Evolutionary conservation across 2,888 invertebrate species (phyloP), one percentile per base, ranked within the genome.

Genomic region (Arrhopalites spinosus): DNA sequence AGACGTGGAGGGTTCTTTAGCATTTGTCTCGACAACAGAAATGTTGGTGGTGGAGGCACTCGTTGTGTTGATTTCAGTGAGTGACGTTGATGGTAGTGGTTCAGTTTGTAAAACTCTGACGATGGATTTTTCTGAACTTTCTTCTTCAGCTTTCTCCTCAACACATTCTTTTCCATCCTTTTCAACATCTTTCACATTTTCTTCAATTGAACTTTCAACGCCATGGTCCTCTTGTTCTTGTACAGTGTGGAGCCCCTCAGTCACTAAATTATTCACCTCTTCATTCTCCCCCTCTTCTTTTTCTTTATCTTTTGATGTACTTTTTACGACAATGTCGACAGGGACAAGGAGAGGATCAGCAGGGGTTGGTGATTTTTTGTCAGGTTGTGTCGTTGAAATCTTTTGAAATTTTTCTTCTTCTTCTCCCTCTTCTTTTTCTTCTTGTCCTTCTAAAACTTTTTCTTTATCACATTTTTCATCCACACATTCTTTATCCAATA

Each of bases 201-300:
- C 45, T 11, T 45, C 45, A 45, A 7, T 45, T 15, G 7, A 7
- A 45, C 45, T 45, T 23, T 7, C 53, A 2, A 56, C 59, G 3
- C 2, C 23, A 13, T 59, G 3, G 7, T 27, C 20, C n/a, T 20
- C 36, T 30, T 11, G 3, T 36, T 64, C 36, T 11, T 29, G 15
- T 13, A 11, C 64, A 43, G 36, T 36, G n/a, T n/a, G n/a, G 3
- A 29, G 3, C 30, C 3, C 23, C 30, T 64, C 20, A 56, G 7
- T n/a, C n/a, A n/a, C 2, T 56, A 20, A n/a, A n/a, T 56, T 23
- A n/a, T 56, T 23, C 56, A 59, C 59, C 59, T 59, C 59, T n/a
- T n/a, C 23, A 56, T 23, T 59, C 53, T 15, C 15, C 8, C 5
- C 53, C 56, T 56, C 17, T 23, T 56, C 56, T 23, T 56, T 56